Conservation (phyloP, 2,113 vertebrate species). For the Bettongia penicillata region DNA sequence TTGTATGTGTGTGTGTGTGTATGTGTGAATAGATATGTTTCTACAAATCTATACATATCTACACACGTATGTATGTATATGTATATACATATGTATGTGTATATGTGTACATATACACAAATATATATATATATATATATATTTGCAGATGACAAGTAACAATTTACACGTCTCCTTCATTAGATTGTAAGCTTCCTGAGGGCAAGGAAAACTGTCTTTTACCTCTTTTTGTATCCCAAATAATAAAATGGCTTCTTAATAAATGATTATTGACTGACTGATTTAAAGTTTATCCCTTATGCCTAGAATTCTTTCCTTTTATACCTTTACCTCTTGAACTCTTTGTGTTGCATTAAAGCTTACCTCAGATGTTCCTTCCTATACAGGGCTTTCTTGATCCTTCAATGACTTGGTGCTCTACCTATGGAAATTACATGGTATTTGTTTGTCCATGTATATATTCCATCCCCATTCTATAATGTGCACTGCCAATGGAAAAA, state of each 20-base stretch:
- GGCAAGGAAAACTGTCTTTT: background rate
- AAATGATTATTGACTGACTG: background rate
- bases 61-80: too few species aligned
- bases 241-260: background rate
- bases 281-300: background rate
- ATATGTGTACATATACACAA: too few species aligned
- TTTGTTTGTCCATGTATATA: background rate
- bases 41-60: too few species aligned
- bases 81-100: too few species aligned
- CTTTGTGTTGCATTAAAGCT: background rate
- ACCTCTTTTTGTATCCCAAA: background rate
- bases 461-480: too few species aligned
- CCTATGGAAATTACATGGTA: background rate
- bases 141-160: too few species aligned
- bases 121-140: too few species aligned
- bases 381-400: background rate
- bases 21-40: too few species aligned
- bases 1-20: background rate
- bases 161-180: too few species aligned
- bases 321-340: background rate
- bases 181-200: background rate
- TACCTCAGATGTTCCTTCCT: background rate
- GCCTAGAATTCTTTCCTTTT: background rate
- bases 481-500: background rate
- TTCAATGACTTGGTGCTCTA: background rate